Evolutionary conservation across 2,797 vertebrate species (phyloP).

Genomic region (Hydrocynus forskahlii): DNA sequence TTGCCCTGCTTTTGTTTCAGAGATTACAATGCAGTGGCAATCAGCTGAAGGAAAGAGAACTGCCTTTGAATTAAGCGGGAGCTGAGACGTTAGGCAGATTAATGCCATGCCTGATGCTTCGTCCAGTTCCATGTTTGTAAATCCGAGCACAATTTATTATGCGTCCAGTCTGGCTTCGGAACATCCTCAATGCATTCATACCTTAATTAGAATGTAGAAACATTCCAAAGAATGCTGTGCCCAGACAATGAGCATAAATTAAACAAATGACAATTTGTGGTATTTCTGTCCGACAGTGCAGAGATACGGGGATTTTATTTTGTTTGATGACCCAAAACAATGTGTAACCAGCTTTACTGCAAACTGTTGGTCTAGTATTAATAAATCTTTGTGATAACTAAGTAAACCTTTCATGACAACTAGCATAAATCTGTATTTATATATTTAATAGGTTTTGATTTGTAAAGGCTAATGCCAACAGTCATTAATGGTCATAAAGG

Average conservation of each 20-base stretch:
- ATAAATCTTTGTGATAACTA: too few species aligned
- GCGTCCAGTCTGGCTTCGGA: neutral
- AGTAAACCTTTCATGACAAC: too few species aligned
- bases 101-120: conserved; percentile 17
- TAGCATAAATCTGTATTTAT: too few species aligned
- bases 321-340: neutral
- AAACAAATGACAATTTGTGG: neutral
- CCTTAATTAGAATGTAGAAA: conserved; percentile 4
- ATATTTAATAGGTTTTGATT: too few species aligned
- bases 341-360: neutral
- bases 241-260: neutral
- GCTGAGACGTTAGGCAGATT: conserved; percentile 26
- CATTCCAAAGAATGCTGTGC: neutral
- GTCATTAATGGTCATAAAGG: too few species aligned
- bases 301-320: neutral
- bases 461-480: too few species aligned
- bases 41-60: conserved; percentile 34
- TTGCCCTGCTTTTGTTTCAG: conserved; percentile 42
- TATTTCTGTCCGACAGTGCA: neutral
- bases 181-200: neutral
- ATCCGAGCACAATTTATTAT: neutral
- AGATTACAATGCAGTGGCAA: conserved; percentile 46
- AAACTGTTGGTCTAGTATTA: too few species aligned
- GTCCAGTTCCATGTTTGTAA: conserved; percentile 36
- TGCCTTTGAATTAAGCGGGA: conserved; percentile 38